Evolutionary conservation across 2,888 invertebrate species (phyloP).

Genomic region (Pyrocoelia pectoralis): DNA sequence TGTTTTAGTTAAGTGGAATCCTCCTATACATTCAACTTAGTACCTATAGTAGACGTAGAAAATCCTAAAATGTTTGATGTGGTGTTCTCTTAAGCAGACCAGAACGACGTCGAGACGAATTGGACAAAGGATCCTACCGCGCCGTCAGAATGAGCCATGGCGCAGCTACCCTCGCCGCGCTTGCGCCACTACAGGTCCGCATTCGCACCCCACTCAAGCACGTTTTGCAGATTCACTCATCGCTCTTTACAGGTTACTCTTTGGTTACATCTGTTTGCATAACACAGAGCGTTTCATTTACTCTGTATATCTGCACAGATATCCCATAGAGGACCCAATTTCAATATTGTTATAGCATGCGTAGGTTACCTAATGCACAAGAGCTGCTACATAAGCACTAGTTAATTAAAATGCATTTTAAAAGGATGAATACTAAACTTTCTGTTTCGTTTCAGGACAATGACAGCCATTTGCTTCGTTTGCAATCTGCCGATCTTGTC

Average conservation of each 20-base stretch:
- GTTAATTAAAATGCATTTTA: neutral
- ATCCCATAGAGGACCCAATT: slow-evolving; percentile 19
- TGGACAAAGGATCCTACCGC: slow-evolving; percentile 43
- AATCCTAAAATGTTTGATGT: slow-evolving; percentile 56
- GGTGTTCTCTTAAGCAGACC: slow-evolving; percentile 47
- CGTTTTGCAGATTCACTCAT: slow-evolving; percentile 36
- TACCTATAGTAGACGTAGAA: slow-evolving; percentile 31
- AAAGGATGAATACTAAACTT: neutral
- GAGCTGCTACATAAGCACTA: slow-evolving; percentile 28
- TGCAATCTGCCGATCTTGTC: slow-evolving; percentile 95
- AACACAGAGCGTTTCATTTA: slow-evolving; percentile 23
- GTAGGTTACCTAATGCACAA: slow-evolving; percentile 38
- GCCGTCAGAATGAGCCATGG: slow-evolving; percentile 60
- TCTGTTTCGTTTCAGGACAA: slow-evolving; percentile 72
- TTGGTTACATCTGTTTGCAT: slow-evolving; percentile 24
- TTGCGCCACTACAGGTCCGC: slow-evolving; percentile 62
- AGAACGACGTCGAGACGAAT: slow-evolving; percentile 47
- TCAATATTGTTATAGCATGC: slow-evolving; percentile 38
- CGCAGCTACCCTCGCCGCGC: slow-evolving; percentile 60
- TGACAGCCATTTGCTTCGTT: slow-evolving; percentile 95
- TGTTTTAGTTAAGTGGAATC: slow-evolving; percentile 31
- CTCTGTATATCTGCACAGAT: slow-evolving; percentile 26
- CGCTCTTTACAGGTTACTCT: slow-evolving; percentile 26
- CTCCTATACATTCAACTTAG: slow-evolving; percentile 22
- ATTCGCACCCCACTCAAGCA: slow-evolving; percentile 45